phyloP scores from a whole-genome alignment of 2,888 invertebrate species.

The Caenorhabditis becei region DNA sequence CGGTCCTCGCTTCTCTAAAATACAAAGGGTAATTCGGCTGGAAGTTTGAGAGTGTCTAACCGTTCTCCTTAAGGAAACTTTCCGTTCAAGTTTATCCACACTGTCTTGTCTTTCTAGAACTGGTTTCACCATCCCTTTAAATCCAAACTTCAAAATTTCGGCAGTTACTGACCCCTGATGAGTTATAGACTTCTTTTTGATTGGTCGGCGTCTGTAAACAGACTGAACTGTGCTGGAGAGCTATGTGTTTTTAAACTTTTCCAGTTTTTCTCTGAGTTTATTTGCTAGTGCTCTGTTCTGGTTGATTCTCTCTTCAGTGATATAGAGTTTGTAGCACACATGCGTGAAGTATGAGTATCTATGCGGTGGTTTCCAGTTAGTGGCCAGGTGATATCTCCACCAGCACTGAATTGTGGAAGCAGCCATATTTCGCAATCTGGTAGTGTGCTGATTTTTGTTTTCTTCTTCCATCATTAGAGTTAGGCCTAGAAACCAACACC shows the following conservation, averaged over 20 bases:
- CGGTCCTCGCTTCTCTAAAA: slow-evolving; percentile 56
- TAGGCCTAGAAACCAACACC: slow-evolving; percentile 66
- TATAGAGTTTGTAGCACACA: slow-evolving; percentile 72
- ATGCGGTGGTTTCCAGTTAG: slow-evolving; percentile 60
- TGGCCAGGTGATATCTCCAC: slow-evolving; percentile 67
- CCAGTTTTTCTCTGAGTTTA: slow-evolving; percentile 65
- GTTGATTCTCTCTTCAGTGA: slow-evolving; percentile 72
- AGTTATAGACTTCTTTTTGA: slow-evolving; percentile 56
- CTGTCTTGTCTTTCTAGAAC: slow-evolving; percentile 50
- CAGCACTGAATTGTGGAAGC: slow-evolving; percentile 76
- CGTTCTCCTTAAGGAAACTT: slow-evolving; percentile 48
- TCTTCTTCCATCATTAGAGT: slow-evolving; percentile 77
- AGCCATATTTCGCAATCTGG: slow-evolving; percentile 70
- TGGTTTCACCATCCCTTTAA: slow-evolving; percentile 54
- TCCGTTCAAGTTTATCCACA: slow-evolving; percentile 42
- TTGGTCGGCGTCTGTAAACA: slow-evolving; percentile 33
- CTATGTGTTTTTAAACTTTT: slow-evolving; percentile 29
- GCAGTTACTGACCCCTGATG: slow-evolving; percentile 58
- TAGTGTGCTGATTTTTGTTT: slow-evolving; percentile 70
- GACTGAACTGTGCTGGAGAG: neutral
- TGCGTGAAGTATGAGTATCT: slow-evolving; percentile 63
- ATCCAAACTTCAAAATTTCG: slow-evolving; percentile 49
- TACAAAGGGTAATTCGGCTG: neutral
- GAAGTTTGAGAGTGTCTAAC: neutral
- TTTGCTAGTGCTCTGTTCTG: slow-evolving; percentile 66